These are phyloP conservation scores for Drosophila merina DNA, from an alignment of 2,888 invertebrate species.

Conservation along the genomic window DNA sequence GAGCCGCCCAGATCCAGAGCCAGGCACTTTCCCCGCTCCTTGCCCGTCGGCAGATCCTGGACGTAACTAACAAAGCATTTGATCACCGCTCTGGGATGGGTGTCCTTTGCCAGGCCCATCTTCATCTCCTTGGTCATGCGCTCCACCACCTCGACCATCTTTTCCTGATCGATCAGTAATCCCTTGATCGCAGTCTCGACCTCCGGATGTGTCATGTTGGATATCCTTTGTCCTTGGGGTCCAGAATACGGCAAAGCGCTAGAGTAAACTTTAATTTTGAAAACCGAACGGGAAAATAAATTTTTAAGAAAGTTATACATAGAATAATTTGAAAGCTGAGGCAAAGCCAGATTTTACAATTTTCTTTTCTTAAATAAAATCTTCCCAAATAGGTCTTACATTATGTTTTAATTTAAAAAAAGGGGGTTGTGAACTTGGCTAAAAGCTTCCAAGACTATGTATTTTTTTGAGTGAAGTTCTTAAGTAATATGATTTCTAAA, in stretches of 20 bases:
- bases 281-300: neutral
- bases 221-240: neutral
- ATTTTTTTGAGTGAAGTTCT: too few relatives aligned
- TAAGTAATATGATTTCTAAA: too few relatives aligned
- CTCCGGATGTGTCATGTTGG: neutral
- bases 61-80: conserved; percentile 98
- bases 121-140: conserved; percentile 89
- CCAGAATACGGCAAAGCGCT: neutral
- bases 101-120: conserved; percentile 90
- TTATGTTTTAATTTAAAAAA: too few relatives aligned
- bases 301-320: neutral
- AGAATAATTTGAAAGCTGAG: neutral
- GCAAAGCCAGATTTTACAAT: neutral
- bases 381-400: too few relatives aligned
- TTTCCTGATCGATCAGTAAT: conserved; percentile 89
- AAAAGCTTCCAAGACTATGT: too few relatives aligned
- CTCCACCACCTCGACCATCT: conserved; percentile 89
- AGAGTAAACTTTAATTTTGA: neutral
- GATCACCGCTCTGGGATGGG: conserved; percentile 90
- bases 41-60: conserved; percentile 95
- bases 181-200: conserved; percentile 71
- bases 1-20: conserved; percentile 98
- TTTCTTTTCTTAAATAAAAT: too few relatives aligned
- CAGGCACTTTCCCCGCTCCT: conserved; percentile 95
- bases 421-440: too few relatives aligned